phyloP scores from a whole-genome alignment of 2,797 vertebrate genomes.

The Poecilia picta region DNA sequence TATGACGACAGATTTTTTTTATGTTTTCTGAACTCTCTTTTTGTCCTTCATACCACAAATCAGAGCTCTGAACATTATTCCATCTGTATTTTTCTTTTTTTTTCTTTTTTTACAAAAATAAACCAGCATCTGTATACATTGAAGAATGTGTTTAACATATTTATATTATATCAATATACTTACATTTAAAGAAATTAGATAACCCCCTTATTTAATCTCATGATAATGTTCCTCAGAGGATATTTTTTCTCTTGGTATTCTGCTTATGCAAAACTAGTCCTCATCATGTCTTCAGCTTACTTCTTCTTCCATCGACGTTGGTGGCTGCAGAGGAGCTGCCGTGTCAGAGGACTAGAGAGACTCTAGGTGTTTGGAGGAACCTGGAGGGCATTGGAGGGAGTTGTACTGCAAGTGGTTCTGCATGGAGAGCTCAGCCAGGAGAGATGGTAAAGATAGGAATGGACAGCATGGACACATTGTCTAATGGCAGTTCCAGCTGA shows the following conservation, averaged over 20 bases:
- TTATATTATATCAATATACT: no score
- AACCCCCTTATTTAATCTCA: neutral
- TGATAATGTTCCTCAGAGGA: neutral
- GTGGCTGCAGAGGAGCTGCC: constrained; percentile 57
- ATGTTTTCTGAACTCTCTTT: neutral
- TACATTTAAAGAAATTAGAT: neutral
- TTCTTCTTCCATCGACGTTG: constrained; percentile 65
- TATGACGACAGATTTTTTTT: neutral
- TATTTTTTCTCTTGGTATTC: neutral
- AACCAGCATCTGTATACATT: neutral
- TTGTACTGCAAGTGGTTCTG: neutral
- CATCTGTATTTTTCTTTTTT: neutral
- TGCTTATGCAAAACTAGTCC: neutral
- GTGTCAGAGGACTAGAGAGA: constrained; percentile 44
- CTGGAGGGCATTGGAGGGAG: constrained; percentile 15
- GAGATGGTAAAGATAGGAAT: constrained; percentile 74
- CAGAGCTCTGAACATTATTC: neutral
- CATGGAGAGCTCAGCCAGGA: constrained; percentile 20
- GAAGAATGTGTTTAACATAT: neutral
- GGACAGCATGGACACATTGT: constrained; percentile 72
- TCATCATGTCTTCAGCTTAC: constrained; percentile 8
- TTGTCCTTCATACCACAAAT: neutral
- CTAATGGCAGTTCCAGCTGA: constrained; percentile 84
- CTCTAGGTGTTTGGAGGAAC: constrained; percentile 39
- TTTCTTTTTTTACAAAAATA: neutral